Evolutionary conservation across 2,888 invertebrate genomes (phyloP), one percentile per base, ranked within the genome.

Genomic region (Netelia fuscicornis): DNA sequence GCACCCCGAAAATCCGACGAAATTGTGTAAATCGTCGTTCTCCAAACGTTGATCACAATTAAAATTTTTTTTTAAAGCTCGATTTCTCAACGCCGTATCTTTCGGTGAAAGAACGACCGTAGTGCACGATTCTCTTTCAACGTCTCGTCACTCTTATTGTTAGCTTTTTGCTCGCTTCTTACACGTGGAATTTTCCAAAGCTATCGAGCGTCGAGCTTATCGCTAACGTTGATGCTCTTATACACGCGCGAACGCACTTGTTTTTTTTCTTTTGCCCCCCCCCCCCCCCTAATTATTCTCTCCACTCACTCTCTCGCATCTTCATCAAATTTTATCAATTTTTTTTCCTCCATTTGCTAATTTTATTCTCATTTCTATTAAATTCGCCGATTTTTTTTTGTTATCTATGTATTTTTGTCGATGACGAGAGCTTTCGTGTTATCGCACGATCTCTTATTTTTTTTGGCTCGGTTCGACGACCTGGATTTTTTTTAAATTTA

Each of bases 101-200:
- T 6, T 37, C 8, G 37, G 8, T 6, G 37, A 37, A 37, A 8
- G 0, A 37, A 37, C 37, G 37, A 37, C 37, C 6, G 9, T 2
- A 54, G 70, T 17, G 17, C 64, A 70, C 62, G 67, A 52, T 84
- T 17, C 74, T 79, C 84, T 84, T 87, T 86, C 84, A 37, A 78
- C 75, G 77, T 20, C 44, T 64, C 71, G 42, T 76, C 58, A 65
- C 70, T 70, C 62, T 81, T 80, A 67, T 62, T 70, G 81, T 71
- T 75, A 79, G 83, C 79, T 75, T 78, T 65, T n/a, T 17, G 44
- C 62, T 42, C 75, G 83, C 80, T 62, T n/a, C 25, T 0, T 25
- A 65, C 72, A 83, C 86, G 83, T 88, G 89, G 88, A 89, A 89
- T 84, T 88, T 89, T 89, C 89, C 89, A 88, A 72, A 81, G 87